Conservation (phyloP, 2,113 vertebrate genomes). For the Pedetes capensis region DNA sequence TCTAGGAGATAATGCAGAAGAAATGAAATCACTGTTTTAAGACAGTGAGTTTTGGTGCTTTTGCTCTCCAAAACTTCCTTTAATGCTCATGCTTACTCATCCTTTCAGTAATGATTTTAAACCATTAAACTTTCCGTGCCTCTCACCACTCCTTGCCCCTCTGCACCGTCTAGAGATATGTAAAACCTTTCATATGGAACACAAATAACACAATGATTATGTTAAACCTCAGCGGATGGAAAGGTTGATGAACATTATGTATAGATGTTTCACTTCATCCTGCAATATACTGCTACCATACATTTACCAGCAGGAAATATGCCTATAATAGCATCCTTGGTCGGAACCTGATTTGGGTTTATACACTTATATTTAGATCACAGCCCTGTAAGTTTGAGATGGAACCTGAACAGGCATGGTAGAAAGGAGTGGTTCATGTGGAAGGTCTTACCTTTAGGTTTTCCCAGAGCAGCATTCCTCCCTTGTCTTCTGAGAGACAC, state of each 20-base stretch:
- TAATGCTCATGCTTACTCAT: not conserved
- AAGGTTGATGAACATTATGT: not conserved
- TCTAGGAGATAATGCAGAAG: not conserved
- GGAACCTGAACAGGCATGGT: not conserved
- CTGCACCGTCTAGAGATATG: not conserved
- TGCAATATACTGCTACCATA: not conserved
- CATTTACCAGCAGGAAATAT: not conserved
- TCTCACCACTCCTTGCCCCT: not conserved
- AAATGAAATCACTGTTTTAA: slow-evolving; percentile 35
- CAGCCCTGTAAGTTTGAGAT: not conserved
- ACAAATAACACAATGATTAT: not conserved
- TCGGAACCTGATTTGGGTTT: not conserved
- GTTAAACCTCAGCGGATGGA: not conserved
- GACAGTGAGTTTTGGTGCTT: not conserved
- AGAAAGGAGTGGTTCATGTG: not conserved
- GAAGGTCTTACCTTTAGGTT: not conserved
- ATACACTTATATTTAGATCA: not conserved
- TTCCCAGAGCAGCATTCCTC: not conserved
- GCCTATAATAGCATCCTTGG: not conserved
- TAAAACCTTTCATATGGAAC: not conserved
- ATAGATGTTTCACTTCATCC: not conserved
- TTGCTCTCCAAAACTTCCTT: not conserved
- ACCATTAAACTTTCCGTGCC: not conserved
- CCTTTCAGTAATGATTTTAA: not conserved
- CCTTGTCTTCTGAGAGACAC: not conserved